These are phyloP conservation scores for Catharus bicknelli DNA, from an alignment of 2,113 vertebrate genomes.

Conservation along the genomic window DNA sequence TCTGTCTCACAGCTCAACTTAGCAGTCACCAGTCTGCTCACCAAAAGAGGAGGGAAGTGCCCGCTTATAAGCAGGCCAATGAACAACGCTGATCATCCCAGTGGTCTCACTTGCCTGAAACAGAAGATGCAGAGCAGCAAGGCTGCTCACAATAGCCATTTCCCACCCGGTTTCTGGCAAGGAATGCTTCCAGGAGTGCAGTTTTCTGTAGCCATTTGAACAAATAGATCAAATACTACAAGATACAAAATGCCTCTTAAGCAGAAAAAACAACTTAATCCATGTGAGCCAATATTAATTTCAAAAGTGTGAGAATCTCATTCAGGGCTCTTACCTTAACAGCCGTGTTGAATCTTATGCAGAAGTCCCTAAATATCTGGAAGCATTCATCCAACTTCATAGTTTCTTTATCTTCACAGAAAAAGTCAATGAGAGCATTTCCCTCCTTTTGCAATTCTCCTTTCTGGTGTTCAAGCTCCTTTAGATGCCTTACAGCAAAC, in stretches of 20 bases:
- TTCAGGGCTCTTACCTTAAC: conserved; percentile 82
- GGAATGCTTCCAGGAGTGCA: not conserved
- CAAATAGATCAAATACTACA: not conserved
- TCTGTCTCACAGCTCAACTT: not conserved
- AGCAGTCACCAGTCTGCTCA: not conserved
- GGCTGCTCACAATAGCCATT: not conserved
- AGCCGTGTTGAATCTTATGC: conserved; percentile 91
- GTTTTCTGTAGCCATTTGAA: not conserved
- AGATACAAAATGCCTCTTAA: not conserved
- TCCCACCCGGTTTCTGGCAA: not conserved
- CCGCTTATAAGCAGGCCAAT: not conserved
- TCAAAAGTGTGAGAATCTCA: not conserved
- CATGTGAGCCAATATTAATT: not conserved
- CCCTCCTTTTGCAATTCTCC: conserved; percentile 85
- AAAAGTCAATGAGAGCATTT: conserved; percentile 92
- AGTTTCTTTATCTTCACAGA: conserved; percentile 97
- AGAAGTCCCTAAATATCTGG: conserved; percentile 97
- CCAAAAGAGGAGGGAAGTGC: not conserved
- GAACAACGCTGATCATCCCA: not conserved
- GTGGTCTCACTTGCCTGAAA: not conserved
- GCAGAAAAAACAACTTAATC: not conserved
- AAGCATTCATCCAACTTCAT: conserved; percentile 97
- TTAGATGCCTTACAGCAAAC: conserved; percentile 84
- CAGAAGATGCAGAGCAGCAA: not conserved
- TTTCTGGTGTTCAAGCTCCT: conserved; percentile 84